phyloP scores from a whole-genome alignment of 1,140 invertebrate genomes.

The Mycetomoellerius zeteki region DNA sequence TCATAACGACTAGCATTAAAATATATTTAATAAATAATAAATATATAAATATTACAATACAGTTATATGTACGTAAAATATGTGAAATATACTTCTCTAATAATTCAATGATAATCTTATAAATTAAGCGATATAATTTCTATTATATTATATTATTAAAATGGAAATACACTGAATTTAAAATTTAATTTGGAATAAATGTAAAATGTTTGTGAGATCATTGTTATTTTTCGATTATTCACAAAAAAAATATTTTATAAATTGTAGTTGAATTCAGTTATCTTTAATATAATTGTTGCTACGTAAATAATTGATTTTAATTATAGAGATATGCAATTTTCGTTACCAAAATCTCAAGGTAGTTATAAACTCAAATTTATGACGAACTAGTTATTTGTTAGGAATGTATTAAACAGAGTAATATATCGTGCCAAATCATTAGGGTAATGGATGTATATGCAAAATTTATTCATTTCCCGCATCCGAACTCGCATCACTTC shows the following conservation, averaged over 20 bases:
- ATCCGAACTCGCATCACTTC: not conserved
- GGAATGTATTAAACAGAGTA: conserved; percentile 11
- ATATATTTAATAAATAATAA: not conserved
- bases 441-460: conserved; percentile 20
- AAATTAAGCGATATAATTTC: not conserved
- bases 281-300: not conserved
- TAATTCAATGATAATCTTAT: not conserved
- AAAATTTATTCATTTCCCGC: conserved; percentile 25
- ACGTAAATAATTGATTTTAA: not conserved
- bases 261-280: not conserved
- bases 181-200: not conserved
- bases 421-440: not conserved
- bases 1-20: not conserved
- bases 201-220: not conserved
- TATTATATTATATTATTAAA: conserved; percentile 16
- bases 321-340: not conserved
- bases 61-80: not conserved
- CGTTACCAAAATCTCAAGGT: not conserved
- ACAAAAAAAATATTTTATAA: conserved; percentile 27
- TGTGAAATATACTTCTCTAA: not conserved
- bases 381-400: conserved; percentile 21
- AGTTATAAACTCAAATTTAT: not conserved
- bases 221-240: not conserved
- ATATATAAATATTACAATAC: not conserved
- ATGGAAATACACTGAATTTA: not conserved